A percentile compares a stretch with the other conserved stretches of the same genome.
phyloP scores from a whole-genome alignment of 2,113 vertebrate genomes.

The Eira barbara region DNA sequence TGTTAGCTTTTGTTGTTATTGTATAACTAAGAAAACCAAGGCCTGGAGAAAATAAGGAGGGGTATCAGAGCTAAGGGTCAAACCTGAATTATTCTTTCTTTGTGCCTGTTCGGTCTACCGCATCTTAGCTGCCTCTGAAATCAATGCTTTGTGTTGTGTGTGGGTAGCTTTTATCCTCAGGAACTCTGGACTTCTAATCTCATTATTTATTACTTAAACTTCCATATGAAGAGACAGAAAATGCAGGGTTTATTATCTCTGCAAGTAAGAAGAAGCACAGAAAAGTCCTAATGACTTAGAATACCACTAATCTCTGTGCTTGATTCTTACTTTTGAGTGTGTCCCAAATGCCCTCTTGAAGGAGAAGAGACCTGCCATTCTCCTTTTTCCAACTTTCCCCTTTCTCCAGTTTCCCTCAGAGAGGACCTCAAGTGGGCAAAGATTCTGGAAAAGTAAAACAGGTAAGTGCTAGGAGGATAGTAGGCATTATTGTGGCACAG shows the following conservation, averaged over 20 bases:
- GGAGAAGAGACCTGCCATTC: background rate
- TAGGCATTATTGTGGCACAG: background rate
- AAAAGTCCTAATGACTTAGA: background rate
- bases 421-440: background rate
- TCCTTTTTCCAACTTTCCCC: background rate
- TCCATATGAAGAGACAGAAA: background rate
- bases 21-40: conserved; percentile 19
- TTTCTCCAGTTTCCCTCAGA: background rate
- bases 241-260: background rate
- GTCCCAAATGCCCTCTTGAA: background rate
- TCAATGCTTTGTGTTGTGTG: background rate
- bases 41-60: background rate
- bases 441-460: background rate
- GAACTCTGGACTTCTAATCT: background rate
- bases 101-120: background rate
- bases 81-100: background rate
- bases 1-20: background rate
- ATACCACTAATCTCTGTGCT: background rate
- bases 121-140: conserved; percentile 27
- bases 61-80: background rate
- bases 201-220: conserved; percentile 34
- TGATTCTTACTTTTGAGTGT: background rate
- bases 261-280: background rate
- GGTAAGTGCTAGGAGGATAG: background rate
- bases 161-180: background rate